Percentiles rank a stretch among this genome's conserved stretches.
Conservation (phyloP, 1,140 invertebrate species). For the Ooceraea biroi region DNA sequence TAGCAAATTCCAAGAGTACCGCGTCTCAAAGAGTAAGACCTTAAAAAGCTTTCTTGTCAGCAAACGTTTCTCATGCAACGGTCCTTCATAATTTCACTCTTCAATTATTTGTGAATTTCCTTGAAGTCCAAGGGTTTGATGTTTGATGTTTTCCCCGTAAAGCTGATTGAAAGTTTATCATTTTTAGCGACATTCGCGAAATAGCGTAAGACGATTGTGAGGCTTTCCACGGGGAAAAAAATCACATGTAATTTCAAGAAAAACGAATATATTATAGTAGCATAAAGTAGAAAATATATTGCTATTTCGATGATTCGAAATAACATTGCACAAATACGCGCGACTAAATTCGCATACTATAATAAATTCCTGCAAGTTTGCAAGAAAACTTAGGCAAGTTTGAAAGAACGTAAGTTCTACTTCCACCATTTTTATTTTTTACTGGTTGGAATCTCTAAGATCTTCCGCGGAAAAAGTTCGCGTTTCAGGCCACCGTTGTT, state of each 20-base stretch:
- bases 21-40: slow-evolving; percentile 45
- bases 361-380: slow-evolving; percentile 32
- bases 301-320: too few species aligned
- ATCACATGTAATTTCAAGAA: not conserved
- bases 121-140: slow-evolving; percentile 21
- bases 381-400: slow-evolving; percentile 8
- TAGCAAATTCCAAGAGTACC: slow-evolving; percentile 41
- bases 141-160: slow-evolving; percentile 42
- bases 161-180: slow-evolving; percentile 67
- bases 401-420: slow-evolving; percentile 39
- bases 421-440: slow-evolving; percentile 23
- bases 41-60: slow-evolving; percentile 60
- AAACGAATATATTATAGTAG: slow-evolving; percentile 56
- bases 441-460: not conserved
- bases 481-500: not conserved
- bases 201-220: slow-evolving; percentile 25
- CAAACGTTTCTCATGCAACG: slow-evolving; percentile 50
- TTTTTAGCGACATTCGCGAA: slow-evolving; percentile 39
- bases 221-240: slow-evolving; percentile 5
- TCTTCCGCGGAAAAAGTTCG: slow-evolving; percentile 16
- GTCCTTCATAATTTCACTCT: slow-evolving; percentile 64
- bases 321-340: too few species aligned
- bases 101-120: slow-evolving; percentile 58
- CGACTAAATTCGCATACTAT: not conserved
- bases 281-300: slow-evolving; percentile 41